Percentiles rank a stretch among this genome's conserved stretches.
Evolutionary conservation across 2,888 invertebrate genomes (phyloP).

Genomic region (Atherix ibis): DNA sequence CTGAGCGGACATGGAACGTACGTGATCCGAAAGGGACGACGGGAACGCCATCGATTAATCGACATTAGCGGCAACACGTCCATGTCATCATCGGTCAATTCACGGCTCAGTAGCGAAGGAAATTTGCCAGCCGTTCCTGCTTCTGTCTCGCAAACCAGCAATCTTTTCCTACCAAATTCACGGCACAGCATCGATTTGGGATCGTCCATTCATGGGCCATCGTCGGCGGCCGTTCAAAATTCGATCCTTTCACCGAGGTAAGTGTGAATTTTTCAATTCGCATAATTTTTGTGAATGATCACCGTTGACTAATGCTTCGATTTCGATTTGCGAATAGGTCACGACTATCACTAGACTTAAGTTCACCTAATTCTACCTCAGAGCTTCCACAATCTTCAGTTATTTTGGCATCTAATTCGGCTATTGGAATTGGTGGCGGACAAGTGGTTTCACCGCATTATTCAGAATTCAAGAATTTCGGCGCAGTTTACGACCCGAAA

Average conservation of each 20-base stretch:
- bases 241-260: constrained; percentile 19
- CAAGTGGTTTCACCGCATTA: constrained; percentile 10
- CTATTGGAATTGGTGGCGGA: constrained; percentile 3
- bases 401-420: constrained; percentile 3
- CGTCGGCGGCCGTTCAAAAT: constrained; percentile 11
- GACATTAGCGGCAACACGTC: constrained; percentile 27
- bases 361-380: constrained; percentile 17
- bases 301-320: not conserved
- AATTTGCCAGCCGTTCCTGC: constrained; percentile 12
- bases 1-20: constrained; percentile 55
- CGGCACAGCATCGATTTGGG: constrained; percentile 53
- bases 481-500: constrained; percentile 10
- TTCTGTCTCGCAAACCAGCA: constrained; percentile 35
- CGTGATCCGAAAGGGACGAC: constrained; percentile 58
- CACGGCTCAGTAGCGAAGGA: constrained; percentile 42
- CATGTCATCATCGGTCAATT: constrained; percentile 39
- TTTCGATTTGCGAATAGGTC: too few relatives aligned
- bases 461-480: constrained; percentile 12
- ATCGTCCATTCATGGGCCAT: constrained; percentile 37
- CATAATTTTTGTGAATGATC: not conserved
- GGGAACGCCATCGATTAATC: constrained; percentile 48
- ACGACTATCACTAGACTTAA: constrained; percentile 23
- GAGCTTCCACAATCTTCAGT: constrained; percentile 12
- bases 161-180: constrained; percentile 44
- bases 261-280: not conserved